Percentiles rank a stretch among this genome's conserved stretches.
Evolutionary conservation across 2,888 invertebrate genomes (phyloP).

Genomic region (Mesochorus sp.): DNA sequence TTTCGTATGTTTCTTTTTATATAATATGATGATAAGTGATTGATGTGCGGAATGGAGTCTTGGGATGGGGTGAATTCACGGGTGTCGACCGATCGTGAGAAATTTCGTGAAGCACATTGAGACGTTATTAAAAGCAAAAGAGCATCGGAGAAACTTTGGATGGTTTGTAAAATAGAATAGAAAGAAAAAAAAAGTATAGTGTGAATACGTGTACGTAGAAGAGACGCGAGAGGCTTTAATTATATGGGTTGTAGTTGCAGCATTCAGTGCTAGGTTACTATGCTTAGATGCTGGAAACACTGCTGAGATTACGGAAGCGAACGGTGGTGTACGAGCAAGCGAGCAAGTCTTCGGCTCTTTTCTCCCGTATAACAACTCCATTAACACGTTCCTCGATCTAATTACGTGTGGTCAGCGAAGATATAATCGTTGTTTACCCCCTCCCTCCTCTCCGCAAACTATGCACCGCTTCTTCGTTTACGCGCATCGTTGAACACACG

Average conservation of each 20-base stretch:
- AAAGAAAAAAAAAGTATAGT: conserved; percentile 39
- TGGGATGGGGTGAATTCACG: conserved; percentile 23
- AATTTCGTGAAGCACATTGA: conserved; percentile 20
- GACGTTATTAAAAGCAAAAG: not conserved
- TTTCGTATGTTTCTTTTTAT: not conserved
- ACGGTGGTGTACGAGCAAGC: conserved; percentile 51
- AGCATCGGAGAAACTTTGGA: not conserved
- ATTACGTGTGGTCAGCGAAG: conserved; percentile 63
- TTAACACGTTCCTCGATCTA: conserved; percentile 65
- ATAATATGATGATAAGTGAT: conserved; percentile 44
- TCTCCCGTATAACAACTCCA: conserved; percentile 64
- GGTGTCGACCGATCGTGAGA: conserved; percentile 55
- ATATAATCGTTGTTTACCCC: conserved; percentile 64
- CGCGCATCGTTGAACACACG: conserved; percentile 39
- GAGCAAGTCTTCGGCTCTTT: conserved; percentile 58
- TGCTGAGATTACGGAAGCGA: conserved; percentile 54
- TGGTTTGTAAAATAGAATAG: conserved; percentile 4
- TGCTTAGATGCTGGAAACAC: conserved; percentile 41
- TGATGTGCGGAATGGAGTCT: conserved; percentile 24
- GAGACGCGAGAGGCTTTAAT: conserved; percentile 59
- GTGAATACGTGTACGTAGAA: conserved; percentile 55
- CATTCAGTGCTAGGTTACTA: conserved; percentile 40
- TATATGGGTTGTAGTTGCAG: conserved; percentile 54
- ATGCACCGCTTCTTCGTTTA: conserved; percentile 32
- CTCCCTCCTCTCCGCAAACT: conserved; percentile 26